Base-by-base conservation (phyloP, 64 coral and sea anemone genomes). In the Pachyseris speciosa region DNA sequence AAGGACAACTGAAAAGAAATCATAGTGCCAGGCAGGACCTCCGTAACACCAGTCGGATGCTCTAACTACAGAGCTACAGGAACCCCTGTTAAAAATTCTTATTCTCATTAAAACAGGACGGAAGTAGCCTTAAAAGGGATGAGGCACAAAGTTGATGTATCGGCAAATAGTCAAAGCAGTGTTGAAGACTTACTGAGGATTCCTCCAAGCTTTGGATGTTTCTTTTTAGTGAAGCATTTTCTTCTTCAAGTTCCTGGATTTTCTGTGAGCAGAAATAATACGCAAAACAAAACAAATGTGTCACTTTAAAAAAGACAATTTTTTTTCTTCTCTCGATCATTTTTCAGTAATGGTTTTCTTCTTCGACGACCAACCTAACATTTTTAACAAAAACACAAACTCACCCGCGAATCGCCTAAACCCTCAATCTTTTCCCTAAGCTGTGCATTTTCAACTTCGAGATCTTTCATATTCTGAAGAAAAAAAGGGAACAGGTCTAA, bases 391-490 rank as follows among this genome's bases (percentile, higher is more conserved):
- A n/a, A 1, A 33, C n/a, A 19, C 19, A 16, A 5, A 55, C 77
- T 61, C 19, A 81, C 77, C 29, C 9, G 60, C 20, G 53, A 38
- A n/a, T 33, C 37, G 36, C 19, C 55, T 27, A 81, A 40, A 40
- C 19, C 25, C 9, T 81, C 77, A 53, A 81, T 38, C 77, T 60
- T 81, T 12, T 40, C 53, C 63, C 77, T 81, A 3, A 81, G 36
- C 6, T 40, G 34, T 16, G 33, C 34, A 38, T 81, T 81, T 17
- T 81, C 77, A 13, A 61, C 17, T 22, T 81, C 77, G 0, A 81
- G 52, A 9, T 59, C 53, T 81, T 58, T 63, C 77, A 81, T 81
- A 25, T 81, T 81, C 77, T 81, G 10, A 22, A 61, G 12, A 40
- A 9, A 60, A 12, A 81, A 78, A 0, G 27, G n/a, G n/a, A n/a